Evolutionary conservation across 2,113 vertebrate species (phyloP), one percentile per base, ranked within the genome.

Genomic region (Petromus typicus): DNA sequence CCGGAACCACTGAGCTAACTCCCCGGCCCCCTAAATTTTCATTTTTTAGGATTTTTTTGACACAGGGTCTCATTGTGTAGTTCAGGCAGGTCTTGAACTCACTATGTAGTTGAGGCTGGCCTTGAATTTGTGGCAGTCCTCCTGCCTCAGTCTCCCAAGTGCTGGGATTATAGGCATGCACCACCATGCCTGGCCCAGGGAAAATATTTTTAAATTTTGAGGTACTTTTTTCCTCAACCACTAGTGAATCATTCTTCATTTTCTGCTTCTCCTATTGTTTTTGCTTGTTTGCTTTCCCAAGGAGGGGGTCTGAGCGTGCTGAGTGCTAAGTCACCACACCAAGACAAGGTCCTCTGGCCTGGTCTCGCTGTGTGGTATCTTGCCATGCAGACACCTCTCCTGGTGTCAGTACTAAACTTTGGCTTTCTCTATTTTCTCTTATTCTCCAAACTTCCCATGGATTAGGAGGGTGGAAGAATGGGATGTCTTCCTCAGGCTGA

Each of bases 211-310:
- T 54, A 75, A 92, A 80, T 10, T n/a, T 30, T 32, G 51, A 59
- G 48, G 66, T 61, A 40, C 45, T 91, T 96, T 96, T 94, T 51
- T 84, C 94, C 95, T 92, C 45, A 63, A n/a, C 54, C 71, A 13
- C 73, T 89, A 82, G 86, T 43, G 10, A 73, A 76, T 82, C 51
- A 9, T 67, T 83, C 16, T 93, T 80, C 8, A 8, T 4, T 92
- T 71, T 92, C 59, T 16, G 20, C 10, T 61, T 76, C 40, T 23
- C 81, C 40, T 96, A 11, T 66, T 82, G n/a, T 91, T 78, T 86
- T 86, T 88, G 79, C 64, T 61, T 7, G 25, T 63, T 59, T 95
- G 66, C 43, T 59, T 91, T 88, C 64, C 22, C 34, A 9, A 92
- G 66, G 43, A 54, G 30, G 32, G 32, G 43, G 30, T 20, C 64